phyloP scores from a whole-genome alignment of 1,140 invertebrate genomes.

The Drosophila bocqueti region DNA sequence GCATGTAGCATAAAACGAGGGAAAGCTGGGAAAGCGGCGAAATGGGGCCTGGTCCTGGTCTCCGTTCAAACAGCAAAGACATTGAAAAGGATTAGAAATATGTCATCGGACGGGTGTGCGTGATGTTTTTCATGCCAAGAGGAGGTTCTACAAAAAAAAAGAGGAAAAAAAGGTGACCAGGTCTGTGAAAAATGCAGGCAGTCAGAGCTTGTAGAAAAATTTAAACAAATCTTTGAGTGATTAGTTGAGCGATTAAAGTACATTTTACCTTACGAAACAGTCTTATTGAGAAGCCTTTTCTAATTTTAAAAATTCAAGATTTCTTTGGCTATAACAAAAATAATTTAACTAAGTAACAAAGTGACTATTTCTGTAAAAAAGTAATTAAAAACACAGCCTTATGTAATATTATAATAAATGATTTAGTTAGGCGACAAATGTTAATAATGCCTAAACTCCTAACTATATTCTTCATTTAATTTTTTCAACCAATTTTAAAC shows the following conservation, averaged over 20 bases:
- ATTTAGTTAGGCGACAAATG: too few relatives aligned
- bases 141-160: background rate
- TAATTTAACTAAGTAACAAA: too few relatives aligned
- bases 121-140: slow-evolving; percentile 12
- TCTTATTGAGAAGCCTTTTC: too few relatives aligned
- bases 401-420: too few relatives aligned
- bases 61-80: slow-evolving; percentile 22
- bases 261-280: too few relatives aligned
- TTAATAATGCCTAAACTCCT: background rate
- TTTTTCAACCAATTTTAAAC: background rate
- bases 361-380: too few relatives aligned
- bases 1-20: slow-evolving; percentile 2
- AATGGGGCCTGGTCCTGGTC: background rate
- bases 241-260: background rate
- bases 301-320: too few relatives aligned
- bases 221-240: background rate
- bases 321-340: too few relatives aligned
- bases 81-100: slow-evolving; percentile 38
- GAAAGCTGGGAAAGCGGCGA: background rate
- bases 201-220: background rate
- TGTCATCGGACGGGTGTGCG: slow-evolving; percentile 29
- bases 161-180: slow-evolving; percentile 1
- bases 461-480: background rate
- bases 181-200: background rate
- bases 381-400: too few relatives aligned